A percentile compares a stretch with the other conserved stretches of the same genome.
phyloP scores from a whole-genome alignment of 2,888 invertebrate genomes.

The Pegoplata infirma region DNA sequence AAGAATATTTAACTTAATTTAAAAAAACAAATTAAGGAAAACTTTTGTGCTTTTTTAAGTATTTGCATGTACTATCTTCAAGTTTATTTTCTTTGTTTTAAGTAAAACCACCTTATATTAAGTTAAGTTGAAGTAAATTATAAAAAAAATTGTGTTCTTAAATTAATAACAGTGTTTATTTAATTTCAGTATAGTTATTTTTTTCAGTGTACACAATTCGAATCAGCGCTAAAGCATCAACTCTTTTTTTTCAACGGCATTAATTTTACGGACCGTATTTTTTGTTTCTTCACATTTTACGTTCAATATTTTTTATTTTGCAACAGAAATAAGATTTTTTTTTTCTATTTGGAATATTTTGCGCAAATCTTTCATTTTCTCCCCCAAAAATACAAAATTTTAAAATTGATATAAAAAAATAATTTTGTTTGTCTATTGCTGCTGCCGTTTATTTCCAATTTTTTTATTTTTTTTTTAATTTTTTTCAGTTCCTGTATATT shows the following conservation, averaged over 20 bases:
- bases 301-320: slow-evolving; percentile 9
- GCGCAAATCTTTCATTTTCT: slow-evolving; percentile 13
- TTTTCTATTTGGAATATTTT: slow-evolving; percentile 26
- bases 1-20: too few species aligned
- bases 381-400: slow-evolving; percentile 1
- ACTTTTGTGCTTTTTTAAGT: too few species aligned
- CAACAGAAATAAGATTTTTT: slow-evolving; percentile 24
- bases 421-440: background rate
- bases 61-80: too few species aligned
- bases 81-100: too few species aligned
- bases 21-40: too few species aligned
- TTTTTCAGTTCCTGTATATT: background rate
- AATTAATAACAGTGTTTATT: too few species aligned
- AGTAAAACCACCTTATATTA: too few species aligned
- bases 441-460: background rate
- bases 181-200: too few species aligned
- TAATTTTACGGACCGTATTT: slow-evolving; percentile 7
- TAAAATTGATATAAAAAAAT: background rate
- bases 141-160: too few species aligned
- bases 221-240: background rate
- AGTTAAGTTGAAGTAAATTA: too few species aligned
- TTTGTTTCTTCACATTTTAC: background rate
- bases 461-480: too few species aligned
- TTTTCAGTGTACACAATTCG: too few species aligned
- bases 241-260: slow-evolving; percentile 27